Evolutionary conservation across 2,797 vertebrate species (phyloP).

Genomic region (Aldrovandia affinis): DNA sequence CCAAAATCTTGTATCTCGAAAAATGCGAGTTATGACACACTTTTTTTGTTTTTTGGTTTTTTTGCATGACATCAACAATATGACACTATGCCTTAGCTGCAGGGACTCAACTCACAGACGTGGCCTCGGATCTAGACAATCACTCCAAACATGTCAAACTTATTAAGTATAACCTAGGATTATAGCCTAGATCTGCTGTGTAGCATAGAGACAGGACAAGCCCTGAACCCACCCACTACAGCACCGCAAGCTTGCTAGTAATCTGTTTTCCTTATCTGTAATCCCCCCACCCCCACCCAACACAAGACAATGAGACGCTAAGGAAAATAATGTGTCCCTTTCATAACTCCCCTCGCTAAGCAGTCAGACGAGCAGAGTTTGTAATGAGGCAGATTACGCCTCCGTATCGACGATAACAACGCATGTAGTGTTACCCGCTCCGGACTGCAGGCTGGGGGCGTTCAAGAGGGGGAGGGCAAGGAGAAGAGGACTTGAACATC

Average conservation of each 20-base stretch:
- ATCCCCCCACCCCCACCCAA: slow-evolving; percentile 36
- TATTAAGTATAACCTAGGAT: slow-evolving; percentile 32
- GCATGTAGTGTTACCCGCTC: slow-evolving; percentile 44
- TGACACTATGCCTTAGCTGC: background rate
- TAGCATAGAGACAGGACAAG: background rate
- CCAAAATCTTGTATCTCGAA: too few relatives aligned
- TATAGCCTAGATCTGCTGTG: slow-evolving; percentile 35
- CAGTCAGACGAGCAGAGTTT: slow-evolving; percentile 37
- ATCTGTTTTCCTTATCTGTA: slow-evolving; percentile 44
- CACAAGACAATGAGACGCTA: slow-evolving; percentile 46
- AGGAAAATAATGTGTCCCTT: slow-evolving; percentile 56
- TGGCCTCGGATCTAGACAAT: background rate
- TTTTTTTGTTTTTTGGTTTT: too few relatives aligned
- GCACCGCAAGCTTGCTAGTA: slow-evolving; percentile 38
- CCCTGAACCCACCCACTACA: slow-evolving; percentile 31
- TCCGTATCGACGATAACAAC: slow-evolving; percentile 50
- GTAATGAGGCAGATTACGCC: slow-evolving; percentile 56
- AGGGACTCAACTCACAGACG: background rate
- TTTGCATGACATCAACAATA: background rate
- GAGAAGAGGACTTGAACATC: background rate
- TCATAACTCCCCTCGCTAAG: slow-evolving; percentile 46
- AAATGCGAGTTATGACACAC: too few relatives aligned
- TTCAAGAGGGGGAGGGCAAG: slow-evolving; percentile 22
- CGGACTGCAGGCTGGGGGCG: slow-evolving; percentile 41
- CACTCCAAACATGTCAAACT: background rate